Conservation (phyloP, 1,140 invertebrate genomes). For the Lasaia peninsularis region DNA sequence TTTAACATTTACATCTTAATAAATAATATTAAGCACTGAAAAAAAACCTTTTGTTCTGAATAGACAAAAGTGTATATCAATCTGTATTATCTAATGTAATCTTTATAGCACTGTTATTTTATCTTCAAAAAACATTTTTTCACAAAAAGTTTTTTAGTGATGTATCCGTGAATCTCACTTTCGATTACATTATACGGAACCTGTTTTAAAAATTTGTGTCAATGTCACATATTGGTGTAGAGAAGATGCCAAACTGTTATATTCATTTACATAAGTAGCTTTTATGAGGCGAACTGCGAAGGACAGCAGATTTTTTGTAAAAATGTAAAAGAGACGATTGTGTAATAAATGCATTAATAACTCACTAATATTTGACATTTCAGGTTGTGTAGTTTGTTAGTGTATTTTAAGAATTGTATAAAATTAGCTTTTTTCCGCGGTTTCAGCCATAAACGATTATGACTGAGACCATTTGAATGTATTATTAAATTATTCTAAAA, state of each 20-base stretch:
- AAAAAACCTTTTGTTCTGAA: no score
- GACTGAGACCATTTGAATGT: no score
- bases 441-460: no score
- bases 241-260: slow-evolving; percentile 40
- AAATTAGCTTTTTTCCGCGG: no score
- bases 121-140: neutral
- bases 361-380: neutral
- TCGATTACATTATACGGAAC: slow-evolving; percentile 46
- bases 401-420: no score
- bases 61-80: no score
- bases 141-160: slow-evolving; percentile 1
- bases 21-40: no score
- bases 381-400: no score
- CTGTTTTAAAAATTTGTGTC: slow-evolving; percentile 60
- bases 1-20: no score
- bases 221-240: slow-evolving; percentile 53
- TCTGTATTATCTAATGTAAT: no score
- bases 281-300: slow-evolving; percentile 22
- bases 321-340: slow-evolving; percentile 8
- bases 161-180: slow-evolving; percentile 38
- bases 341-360: neutral
- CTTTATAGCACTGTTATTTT: no score
- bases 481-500: no score
- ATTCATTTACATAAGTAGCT: slow-evolving; percentile 33
- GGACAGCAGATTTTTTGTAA: slow-evolving; percentile 15